Conservation (phyloP, 2,797 vertebrate genomes). For the Natrix natrix region DNA sequence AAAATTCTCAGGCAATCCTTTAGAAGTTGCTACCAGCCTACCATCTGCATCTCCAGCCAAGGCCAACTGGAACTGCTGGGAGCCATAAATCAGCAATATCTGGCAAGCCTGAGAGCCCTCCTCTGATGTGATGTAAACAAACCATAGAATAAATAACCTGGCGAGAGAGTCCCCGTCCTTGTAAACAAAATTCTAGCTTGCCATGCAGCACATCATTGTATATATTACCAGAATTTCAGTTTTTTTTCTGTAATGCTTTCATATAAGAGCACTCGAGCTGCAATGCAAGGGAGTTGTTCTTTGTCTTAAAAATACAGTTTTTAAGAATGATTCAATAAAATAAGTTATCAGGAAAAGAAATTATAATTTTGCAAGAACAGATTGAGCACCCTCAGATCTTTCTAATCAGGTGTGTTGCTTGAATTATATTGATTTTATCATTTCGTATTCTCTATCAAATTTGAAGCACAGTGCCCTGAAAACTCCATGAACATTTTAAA, state of each 20-base stretch:
- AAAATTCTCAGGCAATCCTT: background rate
- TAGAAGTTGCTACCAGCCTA: background rate
- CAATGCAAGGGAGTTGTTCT: background rate
- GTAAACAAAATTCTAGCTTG: background rate
- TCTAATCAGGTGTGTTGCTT: slow-evolving; percentile 19
- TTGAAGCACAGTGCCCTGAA: slow-evolving; percentile 35
- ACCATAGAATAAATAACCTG: background rate
- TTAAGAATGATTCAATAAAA: slow-evolving; percentile 34
- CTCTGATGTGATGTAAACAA: background rate
- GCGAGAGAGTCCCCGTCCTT: background rate
- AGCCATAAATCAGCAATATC: background rate
- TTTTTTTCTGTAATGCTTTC: background rate
- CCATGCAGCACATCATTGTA: background rate
- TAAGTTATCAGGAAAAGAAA: slow-evolving; percentile 26
- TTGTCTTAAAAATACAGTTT: background rate
- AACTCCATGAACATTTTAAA: slow-evolving; percentile 6
- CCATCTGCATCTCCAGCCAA: background rate
- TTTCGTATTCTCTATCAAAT: slow-evolving; percentile 34
- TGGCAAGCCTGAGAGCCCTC: background rate
- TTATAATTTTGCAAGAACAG: slow-evolving; percentile 5
- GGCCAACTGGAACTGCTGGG: background rate
- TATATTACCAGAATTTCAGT: background rate
- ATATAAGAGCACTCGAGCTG: background rate
- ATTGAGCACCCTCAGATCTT: slow-evolving; percentile 26
- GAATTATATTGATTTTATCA: slow-evolving; percentile 44